phyloP scores from a whole-genome alignment of 2,888 invertebrate genomes.

The Drosophila testacea region DNA sequence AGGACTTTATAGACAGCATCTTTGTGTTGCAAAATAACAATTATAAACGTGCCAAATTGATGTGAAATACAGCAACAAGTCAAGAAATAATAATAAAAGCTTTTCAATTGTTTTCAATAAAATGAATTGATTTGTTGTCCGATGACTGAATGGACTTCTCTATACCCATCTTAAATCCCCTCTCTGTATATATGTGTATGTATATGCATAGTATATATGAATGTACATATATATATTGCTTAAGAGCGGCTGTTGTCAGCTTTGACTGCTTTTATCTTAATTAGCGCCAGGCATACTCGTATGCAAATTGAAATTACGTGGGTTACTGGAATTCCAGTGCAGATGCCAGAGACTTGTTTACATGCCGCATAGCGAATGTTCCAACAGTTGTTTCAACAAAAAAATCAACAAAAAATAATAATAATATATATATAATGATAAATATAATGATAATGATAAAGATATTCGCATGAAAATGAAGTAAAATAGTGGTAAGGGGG shows the following conservation, averaged over 20 bases:
- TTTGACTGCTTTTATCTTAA: slow-evolving; percentile 51
- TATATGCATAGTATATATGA: neutral
- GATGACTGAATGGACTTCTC: slow-evolving; percentile 26
- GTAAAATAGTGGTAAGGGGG: neutral
- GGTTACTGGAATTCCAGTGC: slow-evolving; percentile 64
- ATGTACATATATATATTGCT: slow-evolving; percentile 3
- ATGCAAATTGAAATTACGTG: slow-evolving; percentile 75
- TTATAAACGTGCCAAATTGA: slow-evolving; percentile 37
- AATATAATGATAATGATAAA: slow-evolving; percentile 33
- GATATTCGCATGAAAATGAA: slow-evolving; percentile 10
- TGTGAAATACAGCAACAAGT: neutral
- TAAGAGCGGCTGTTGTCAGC: slow-evolving; percentile 34
- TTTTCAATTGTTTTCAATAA: slow-evolving; percentile 74
- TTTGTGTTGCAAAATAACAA: slow-evolving; percentile 11
- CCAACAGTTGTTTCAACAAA: slow-evolving; percentile 71
- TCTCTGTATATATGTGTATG: slow-evolving; percentile 2
- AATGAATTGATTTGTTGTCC: slow-evolving; percentile 76
- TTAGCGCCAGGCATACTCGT: slow-evolving; percentile 58
- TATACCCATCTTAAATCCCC: slow-evolving; percentile 13
- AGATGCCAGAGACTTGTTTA: slow-evolving; percentile 27
- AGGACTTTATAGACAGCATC: slow-evolving; percentile 28
- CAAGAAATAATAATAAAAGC: slow-evolving; percentile 43
- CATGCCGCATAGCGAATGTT: slow-evolving; percentile 45
- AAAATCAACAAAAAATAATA: slow-evolving; percentile 57
- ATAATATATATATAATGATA: neutral